Evolutionary conservation across 2,113 vertebrate species (phyloP).

Genomic region (Sinocyclocheilus anophthalmus): DNA sequence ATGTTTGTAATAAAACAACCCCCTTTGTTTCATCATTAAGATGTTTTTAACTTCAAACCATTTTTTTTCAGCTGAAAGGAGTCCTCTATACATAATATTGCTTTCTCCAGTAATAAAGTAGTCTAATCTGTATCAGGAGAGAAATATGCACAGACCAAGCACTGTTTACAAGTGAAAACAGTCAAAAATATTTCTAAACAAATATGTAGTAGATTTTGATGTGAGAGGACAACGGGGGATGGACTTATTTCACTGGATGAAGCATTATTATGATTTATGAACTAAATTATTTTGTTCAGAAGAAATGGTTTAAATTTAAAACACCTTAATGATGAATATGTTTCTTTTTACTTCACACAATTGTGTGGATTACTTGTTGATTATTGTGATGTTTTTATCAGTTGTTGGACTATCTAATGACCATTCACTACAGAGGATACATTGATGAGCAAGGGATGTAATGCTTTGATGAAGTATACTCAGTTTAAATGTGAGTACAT

Average conservation of each 20-base stretch:
- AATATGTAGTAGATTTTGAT: background rate
- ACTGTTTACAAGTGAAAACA: background rate
- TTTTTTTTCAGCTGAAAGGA: background rate
- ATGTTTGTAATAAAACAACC: too few species aligned
- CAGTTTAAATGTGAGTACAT: background rate
- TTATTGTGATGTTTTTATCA: background rate
- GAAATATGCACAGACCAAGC: too few species aligned
- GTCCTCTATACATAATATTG: too few species aligned
- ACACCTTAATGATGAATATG: too few species aligned
- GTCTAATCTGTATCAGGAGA: background rate
- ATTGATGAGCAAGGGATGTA: background rate
- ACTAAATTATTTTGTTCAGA: background rate
- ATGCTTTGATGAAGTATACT: background rate
- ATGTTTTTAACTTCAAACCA: too few species aligned
- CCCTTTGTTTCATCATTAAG: too few species aligned
- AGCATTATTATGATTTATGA: background rate
- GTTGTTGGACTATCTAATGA: background rate
- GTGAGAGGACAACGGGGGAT: background rate
- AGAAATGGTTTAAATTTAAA: too few species aligned
- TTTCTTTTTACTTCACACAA: background rate
- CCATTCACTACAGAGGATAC: background rate
- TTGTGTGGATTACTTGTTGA: background rate
- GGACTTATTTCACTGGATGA: background rate
- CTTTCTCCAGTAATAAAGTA: too few species aligned
- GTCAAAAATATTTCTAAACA: too few species aligned